Base-by-base conservation (phyloP, 2,797 vertebrate species). In the Lindbergichthys nudifrons region DNA sequence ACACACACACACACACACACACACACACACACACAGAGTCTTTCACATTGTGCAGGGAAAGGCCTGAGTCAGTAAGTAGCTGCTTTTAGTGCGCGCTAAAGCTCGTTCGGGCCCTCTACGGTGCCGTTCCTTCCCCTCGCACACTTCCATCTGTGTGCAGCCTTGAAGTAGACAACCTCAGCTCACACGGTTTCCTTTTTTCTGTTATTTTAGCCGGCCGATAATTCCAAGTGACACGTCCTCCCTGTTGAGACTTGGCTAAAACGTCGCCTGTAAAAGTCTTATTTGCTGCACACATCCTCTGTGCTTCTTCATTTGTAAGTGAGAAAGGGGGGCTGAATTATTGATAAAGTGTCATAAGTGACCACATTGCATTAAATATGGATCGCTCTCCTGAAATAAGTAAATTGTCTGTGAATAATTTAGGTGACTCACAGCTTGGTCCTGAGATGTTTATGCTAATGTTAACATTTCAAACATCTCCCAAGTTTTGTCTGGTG, bases 361-460 rank as follows among this genome's bases (percentile, higher is more conserved):
- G 90, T 91, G 92, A 92, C 92, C 92, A 77, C 77, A 63, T 69
- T 21, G 77, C 92, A 92, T 94, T 92, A 93, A 93, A 94, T 89
- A 94, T 93, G 77, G 71, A 93, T 92, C 5, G 45, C 75, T 59
- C 81, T 87, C 88, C 88, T 89, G 86, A 90, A 92, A 93, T 91
- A 87, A 93, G 92, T 93, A 89, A 93, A 93, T 90, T 86, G 88
- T 83, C 64, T 61, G 83, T 94, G 86, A 94, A 94, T 93, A 89
- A 93, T 94, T 92, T 66, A 93, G 75, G 39, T 4, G 73, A 47
- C 69, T 85, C 84, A 12, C 82, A 84, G 88, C 82, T 76, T 59
- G 74, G 56, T 70, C 45, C 65, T 42, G 80, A 56, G 72, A 78
- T 88, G 92, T 93, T 91, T 90, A 90, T 91, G 92, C 90, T 80